Conservation (phyloP, 2,797 vertebrate genomes). For the Pseudocheirus occidentalis region DNA sequence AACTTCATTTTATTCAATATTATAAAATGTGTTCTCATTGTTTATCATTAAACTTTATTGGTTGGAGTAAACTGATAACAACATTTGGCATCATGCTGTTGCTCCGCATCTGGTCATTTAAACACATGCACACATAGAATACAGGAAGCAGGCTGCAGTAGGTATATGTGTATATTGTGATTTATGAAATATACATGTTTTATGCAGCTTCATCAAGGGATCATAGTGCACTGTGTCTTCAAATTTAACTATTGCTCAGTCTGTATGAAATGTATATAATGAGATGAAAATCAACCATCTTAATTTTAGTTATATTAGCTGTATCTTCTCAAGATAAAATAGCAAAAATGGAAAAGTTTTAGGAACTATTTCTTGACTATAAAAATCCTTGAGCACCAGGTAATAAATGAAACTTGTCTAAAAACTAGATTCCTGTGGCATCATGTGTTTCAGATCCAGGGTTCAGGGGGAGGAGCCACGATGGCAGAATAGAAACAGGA, state of each 20-base stretch:
- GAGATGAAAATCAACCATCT: slow-evolving; percentile 7
- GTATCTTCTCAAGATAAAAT: no score
- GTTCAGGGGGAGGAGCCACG: no score
- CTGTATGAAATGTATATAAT: background rate
- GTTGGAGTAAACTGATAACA: slow-evolving; percentile 31
- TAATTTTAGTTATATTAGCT: slow-evolving; percentile 3
- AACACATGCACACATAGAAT: background rate
- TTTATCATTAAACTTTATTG: slow-evolving; percentile 54
- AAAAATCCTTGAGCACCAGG: slow-evolving; percentile 1
- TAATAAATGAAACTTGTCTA: slow-evolving; percentile 12
- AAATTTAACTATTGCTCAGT: background rate
- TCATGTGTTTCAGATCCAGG: background rate
- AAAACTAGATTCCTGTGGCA: background rate
- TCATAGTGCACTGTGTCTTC: slow-evolving; percentile 36
- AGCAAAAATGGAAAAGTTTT: background rate
- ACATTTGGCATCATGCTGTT: background rate
- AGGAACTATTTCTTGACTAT: slow-evolving; percentile 18
- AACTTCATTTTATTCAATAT: slow-evolving; percentile 33
- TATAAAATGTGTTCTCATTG: slow-evolving; percentile 42
- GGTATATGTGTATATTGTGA: slow-evolving; percentile 9
- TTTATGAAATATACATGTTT: slow-evolving; percentile 12
- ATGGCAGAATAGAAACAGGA: no score
- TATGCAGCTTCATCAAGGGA: background rate
- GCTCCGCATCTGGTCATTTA: no score
- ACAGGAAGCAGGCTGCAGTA: background rate